Evolutionary conservation across 2,797 vertebrate species (phyloP), one percentile per base, ranked within the genome.

Genomic region (Coluber constrictor): DNA sequence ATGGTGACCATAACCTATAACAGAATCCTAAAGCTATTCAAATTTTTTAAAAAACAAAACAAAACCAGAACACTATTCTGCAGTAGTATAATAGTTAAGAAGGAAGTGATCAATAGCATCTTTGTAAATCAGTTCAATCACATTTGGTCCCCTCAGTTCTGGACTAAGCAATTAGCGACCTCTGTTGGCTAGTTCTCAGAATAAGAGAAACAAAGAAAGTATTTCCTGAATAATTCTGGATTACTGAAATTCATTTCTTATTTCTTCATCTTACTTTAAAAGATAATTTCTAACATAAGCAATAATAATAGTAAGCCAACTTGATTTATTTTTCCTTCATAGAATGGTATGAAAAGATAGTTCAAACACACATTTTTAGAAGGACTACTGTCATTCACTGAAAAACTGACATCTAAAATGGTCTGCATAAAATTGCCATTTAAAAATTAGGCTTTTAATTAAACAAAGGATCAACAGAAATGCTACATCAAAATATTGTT

Each of bases 151-250:
- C 61, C 18, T 27, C 27, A 2, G 3, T 37, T 94, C 95, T 97
- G 95, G 92, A 88, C 93, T 97, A 96, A 96, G 63, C 94, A 96
- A 91, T 92, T 29, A 89, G 97, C 96, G 97, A 95, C 97, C 97
- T 97, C 98, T 98, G 94, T 96, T 90, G 97, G 97, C 94, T 93
- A 93, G 83, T 61, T 32, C 60, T 87, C 66, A 95, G 93, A 96
- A 95, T 59, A 87, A 96, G 16, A n/a, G 54, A 23, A 13, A 92
- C 55, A 54, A 91, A 95, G 89, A 86, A 89, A 93, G 88, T n/a
- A 55, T 27, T 43, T 10, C 51, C 3, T 90, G 57, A 37, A 63
- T 83, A 43, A 59, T 1, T 16, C 3, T 23, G 0, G 0, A 9
- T 16, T 25, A 55, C 59, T 60, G 51, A 93, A 63, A 43, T 15